Evolutionary conservation across 2,113 vertebrate genomes (phyloP).

Genomic region (Erpornis zantholeuca): DNA sequence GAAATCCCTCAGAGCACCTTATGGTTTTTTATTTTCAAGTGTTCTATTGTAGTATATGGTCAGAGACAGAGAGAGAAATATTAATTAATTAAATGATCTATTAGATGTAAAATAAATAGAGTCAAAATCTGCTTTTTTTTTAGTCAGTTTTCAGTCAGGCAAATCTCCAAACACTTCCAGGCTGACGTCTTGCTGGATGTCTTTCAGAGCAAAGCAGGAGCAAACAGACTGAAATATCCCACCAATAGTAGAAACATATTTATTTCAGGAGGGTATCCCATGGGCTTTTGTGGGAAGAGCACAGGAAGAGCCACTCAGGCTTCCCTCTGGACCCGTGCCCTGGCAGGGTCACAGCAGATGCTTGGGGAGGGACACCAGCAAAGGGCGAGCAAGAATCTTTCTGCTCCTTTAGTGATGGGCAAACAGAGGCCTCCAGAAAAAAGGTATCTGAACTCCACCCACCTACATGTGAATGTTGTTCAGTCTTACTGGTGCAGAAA

Average conservation of each 20-base stretch:
- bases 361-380: background rate
- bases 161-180: background rate
- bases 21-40: background rate
- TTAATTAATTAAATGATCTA: background rate
- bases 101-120: background rate
- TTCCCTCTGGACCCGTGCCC: background rate
- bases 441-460: background rate
- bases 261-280: background rate
- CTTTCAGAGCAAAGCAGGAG: background rate
- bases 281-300: background rate
- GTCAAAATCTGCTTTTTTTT: background rate
- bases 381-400: background rate
- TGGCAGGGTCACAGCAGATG: background rate
- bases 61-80: background rate
- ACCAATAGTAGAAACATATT: background rate
- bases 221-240: background rate
- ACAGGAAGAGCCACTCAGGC: background rate
- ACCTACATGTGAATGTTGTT: background rate
- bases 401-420: background rate
- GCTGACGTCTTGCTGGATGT: background rate
- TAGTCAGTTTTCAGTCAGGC: background rate
- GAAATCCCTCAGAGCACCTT: background rate
- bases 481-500: background rate
- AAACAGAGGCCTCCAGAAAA: background rate
- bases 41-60: background rate